Base-by-base conservation (phyloP, 2,888 invertebrate genomes). In the Agonopterix alstromeriana region DNA sequence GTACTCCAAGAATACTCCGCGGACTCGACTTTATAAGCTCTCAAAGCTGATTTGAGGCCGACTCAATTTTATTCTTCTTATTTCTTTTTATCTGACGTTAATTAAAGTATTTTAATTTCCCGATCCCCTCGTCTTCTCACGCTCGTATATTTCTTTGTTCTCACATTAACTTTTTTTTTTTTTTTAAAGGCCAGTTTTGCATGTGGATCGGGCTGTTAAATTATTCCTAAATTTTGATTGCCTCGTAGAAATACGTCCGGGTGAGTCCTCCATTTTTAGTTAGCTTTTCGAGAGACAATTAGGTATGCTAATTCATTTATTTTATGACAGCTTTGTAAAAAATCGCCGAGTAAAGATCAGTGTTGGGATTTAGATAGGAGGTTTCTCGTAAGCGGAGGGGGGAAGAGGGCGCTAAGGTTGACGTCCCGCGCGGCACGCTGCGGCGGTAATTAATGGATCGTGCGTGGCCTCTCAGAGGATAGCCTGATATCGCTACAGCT, bases 251-350 rank as follows among this genome's bases (percentile, higher is more conserved):
- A 78, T 78, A 72, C 73, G 72, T 60, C 69, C 67, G 70, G 73
- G 17, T 17, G 3, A 17, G 66, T 60, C 69, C 73, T 77, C 73
- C 67, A 67, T 77, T 80, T 82, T 61, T 50, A 51, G 74, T 77
- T 76, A 69, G 67, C 72, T 69, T 77, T 79, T 73, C 70, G 72
- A 73, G 69, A 69, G 75, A 78, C 85, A 86, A 83, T 86, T 83
- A 84, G 72, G 76, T 79, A 85, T 85, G 84, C 77, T 84, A 83
- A 86, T 86, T 80, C 78, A 75, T 77, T 81, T 79, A 78, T 77
- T 80, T 79, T 79, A 76, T 77, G 79, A 73, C 69, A 72, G 69
- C 69, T 76, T 77, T 73, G 70, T 70, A 63, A 72, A 74, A 80
- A 71, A 67, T 51, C 56, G 62, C 54, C 63, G 65, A 61, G 66